phyloP scores from a whole-genome alignment of 2,888 invertebrate genomes.

The Tethea ocularis region DNA sequence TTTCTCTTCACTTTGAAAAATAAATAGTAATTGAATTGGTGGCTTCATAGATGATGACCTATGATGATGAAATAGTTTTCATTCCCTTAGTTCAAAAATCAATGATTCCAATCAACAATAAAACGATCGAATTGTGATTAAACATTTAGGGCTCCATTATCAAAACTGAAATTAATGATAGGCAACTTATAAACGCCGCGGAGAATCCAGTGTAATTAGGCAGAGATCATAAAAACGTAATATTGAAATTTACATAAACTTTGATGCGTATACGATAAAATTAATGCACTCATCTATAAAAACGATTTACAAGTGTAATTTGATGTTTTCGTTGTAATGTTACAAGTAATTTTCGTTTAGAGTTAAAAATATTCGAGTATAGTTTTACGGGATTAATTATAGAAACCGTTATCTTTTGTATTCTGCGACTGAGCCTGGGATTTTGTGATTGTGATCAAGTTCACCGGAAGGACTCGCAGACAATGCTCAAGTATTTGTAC shows the following conservation, averaged over 20 bases:
- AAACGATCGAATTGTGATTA: not conserved
- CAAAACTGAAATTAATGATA: not conserved
- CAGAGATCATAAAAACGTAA: not conserved
- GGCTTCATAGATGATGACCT: too few relatives aligned
- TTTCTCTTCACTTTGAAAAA: not conserved
- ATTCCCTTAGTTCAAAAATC: not conserved
- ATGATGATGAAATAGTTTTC: not conserved
- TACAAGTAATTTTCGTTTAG: not conserved
- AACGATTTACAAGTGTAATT: constrained; percentile 1
- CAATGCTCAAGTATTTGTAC: constrained; percentile 58
- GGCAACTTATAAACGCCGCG: not conserved
- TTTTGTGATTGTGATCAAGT: constrained; percentile 56
- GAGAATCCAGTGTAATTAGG: not conserved
- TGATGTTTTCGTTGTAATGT: not conserved
- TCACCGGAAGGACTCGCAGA: constrained; percentile 66
- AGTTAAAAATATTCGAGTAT: not conserved
- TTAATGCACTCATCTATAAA: not conserved
- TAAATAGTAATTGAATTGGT: too few relatives aligned
- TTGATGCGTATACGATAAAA: not conserved
- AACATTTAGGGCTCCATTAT: not conserved
- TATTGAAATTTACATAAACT: not conserved
- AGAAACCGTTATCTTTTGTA: constrained; percentile 25
- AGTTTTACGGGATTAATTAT: constrained; percentile 17
- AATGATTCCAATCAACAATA: not conserved
- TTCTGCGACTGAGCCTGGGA: constrained; percentile 37